Percentiles rank a stretch among this genome's conserved stretches.
Conservation (phyloP, 2,797 vertebrate genomes). For the Morus bassanus region DNA sequence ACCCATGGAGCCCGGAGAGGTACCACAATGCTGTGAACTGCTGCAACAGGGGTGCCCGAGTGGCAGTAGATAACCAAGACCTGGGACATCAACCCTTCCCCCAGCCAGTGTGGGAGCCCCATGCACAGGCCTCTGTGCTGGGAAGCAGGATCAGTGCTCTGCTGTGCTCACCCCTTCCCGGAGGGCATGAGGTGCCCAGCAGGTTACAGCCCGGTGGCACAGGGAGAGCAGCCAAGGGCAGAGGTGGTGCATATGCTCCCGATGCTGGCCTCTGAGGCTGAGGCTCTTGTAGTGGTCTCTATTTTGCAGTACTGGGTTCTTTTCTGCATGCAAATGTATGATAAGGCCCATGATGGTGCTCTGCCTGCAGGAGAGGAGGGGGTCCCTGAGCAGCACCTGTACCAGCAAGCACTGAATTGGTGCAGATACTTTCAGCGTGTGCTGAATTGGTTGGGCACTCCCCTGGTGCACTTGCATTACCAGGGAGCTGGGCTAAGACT, state of each 20-base stretch:
- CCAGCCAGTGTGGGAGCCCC: neutral
- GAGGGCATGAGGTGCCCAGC: neutral
- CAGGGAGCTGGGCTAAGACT: neutral
- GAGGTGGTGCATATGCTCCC: neutral
- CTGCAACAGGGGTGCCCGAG: neutral
- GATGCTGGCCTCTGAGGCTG: neutral
- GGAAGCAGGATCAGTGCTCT: neutral
- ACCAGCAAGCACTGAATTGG: neutral
- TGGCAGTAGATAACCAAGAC: neutral
- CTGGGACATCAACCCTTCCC: fast-evolving
- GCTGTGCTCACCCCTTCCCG: neutral
- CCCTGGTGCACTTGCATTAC: neutral
- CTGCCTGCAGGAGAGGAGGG: neutral
- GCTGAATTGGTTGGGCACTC: neutral
- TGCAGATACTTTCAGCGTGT: neutral
- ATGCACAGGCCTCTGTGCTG: fast-evolving
- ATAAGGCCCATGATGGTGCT: neutral
- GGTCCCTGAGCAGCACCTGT: fast-evolving
- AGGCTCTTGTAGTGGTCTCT: neutral
- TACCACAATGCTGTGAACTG: fast-evolving
- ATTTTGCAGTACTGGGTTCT: neutral
- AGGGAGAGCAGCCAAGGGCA: neutral
- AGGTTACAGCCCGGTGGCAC: neutral
- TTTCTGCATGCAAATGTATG: neutral
- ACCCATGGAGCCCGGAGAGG: neutral